Evolutionary conservation across 2,888 invertebrate genomes (phyloP).

Genomic region (Tenthredo distinguenda): DNA sequence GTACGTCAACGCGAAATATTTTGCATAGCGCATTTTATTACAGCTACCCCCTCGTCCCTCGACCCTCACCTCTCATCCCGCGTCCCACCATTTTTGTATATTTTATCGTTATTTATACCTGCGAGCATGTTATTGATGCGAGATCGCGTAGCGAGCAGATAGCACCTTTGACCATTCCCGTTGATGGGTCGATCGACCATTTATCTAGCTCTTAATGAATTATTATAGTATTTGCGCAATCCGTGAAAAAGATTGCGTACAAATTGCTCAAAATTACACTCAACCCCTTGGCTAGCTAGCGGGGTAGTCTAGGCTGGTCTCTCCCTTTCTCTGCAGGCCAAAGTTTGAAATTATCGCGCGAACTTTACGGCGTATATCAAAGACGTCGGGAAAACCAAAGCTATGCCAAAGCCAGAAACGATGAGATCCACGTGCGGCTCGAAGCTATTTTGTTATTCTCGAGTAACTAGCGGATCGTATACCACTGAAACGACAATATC

Average conservation of each 20-base stretch:
- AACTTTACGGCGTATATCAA: constrained; percentile 52
- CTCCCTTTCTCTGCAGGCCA: constrained; percentile 8
- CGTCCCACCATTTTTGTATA: constrained; percentile 52
- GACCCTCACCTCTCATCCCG: constrained; percentile 48
- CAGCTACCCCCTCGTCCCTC: constrained; percentile 51
- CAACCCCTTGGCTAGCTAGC: not conserved
- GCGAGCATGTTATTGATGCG: constrained; percentile 4
- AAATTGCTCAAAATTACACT: constrained; percentile 26
- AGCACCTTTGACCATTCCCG: not conserved
- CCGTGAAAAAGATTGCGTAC: constrained; percentile 28
- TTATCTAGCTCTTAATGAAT: not conserved
- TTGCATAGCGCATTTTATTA: constrained; percentile 70
- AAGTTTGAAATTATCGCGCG: constrained; percentile 50
- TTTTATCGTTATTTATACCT: not conserved
- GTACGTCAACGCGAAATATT: constrained; percentile 74
- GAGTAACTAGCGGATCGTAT: constrained; percentile 3
- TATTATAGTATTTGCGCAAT: constrained; percentile 3
- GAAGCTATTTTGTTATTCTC: constrained; percentile 29
- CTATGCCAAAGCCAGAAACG: constrained; percentile 51
- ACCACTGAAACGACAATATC: constrained; percentile 8
- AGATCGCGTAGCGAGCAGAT: constrained; percentile 8
- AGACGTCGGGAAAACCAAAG: constrained; percentile 42
- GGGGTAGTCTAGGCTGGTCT: not conserved
- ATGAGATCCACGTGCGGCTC: constrained; percentile 45
- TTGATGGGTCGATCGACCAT: not conserved